phyloP scores from a whole-genome alignment of 2,113 vertebrate genomes.

The Prinia subflava region DNA sequence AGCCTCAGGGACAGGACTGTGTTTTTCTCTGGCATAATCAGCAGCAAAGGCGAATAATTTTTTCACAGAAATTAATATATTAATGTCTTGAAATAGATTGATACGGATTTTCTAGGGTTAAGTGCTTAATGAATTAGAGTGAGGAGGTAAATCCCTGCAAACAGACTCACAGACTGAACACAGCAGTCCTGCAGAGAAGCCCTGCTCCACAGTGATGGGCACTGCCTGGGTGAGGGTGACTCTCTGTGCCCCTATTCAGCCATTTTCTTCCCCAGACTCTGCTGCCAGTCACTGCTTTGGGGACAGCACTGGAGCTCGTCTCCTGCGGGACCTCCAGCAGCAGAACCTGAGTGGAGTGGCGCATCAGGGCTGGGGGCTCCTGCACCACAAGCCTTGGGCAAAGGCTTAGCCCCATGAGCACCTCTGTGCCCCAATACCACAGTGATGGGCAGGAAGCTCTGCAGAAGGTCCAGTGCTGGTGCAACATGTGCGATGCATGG shows the following conservation, averaged over 20 bases:
- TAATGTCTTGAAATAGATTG: background rate
- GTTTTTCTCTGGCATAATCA: background rate
- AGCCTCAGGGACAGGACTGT: background rate
- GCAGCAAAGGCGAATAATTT: background rate
- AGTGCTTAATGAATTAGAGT: background rate
- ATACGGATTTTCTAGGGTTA: background rate
- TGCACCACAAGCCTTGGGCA: background rate
- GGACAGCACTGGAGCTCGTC: background rate
- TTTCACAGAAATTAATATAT: background rate
- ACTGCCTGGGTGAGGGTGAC: background rate
- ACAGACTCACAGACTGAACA: background rate
- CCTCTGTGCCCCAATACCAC: rapidly evolving
- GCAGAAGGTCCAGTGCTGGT: background rate
- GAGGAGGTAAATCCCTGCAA: background rate
- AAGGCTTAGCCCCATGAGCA: rapidly evolving
- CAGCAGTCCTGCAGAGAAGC: background rate
- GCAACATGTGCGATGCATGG: rapidly evolving
- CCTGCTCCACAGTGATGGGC: rapidly evolving
- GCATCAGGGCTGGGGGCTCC: rapidly evolving
- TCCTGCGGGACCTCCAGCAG: background rate
- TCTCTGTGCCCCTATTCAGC: background rate
- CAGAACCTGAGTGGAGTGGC: rapidly evolving
- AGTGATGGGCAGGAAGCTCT: background rate
- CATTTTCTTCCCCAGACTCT: background rate
- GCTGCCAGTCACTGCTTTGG: background rate